Base-by-base conservation (phyloP, 1,140 invertebrate genomes). In the Pseudomyrmex gracilis region DNA sequence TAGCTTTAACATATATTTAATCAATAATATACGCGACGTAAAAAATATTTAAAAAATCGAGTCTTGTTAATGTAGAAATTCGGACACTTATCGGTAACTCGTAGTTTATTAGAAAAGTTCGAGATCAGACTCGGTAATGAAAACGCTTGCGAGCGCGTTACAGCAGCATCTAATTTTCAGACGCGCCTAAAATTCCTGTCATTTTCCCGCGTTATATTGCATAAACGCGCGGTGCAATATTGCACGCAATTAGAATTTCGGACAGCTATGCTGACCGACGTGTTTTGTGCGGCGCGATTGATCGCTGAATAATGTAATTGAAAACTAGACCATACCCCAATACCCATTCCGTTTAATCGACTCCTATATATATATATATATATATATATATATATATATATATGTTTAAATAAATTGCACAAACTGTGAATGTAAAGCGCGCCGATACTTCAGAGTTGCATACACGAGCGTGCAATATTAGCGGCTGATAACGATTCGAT, bases 241-340 rank as follows among this genome's bases (percentile, higher is more conserved):
- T 60, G 82, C 73, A 78, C 47, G 73, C 57, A 82, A 85, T 85
- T 70, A 66, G 58, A 87, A 86, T 70, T 86, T 86, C 53, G 67
- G 13, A 76, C 49, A 53, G 43, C 7, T 55, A 22, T 20, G 66
- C 58, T n/a, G 24, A 10, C 10, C 53, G 71, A 76, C 74, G 34
- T 15, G 67, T 53, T 58, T 45, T 53, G 55, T 51, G 22, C 68
- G 24, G n/a, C 15, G 15, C 55, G 5, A 74, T 22, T 34, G 60
- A 86, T 84, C 67, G 73, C 43, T 58, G 80, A 84, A 87, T 84
- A 80, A 80, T 74, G 70, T 71, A 84, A 85, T 82, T 76, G 85
- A 88, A 88, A 88, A 80, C 60, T 84, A 58, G 12, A 43, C 60
- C 47, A 58, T n/a, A 43, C 51, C 47, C 43, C 60, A 55, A 51